Evolutionary conservation across 2,113 vertebrate genomes (phyloP), one percentile per base, ranked within the genome.

Genomic region (Baryphthengus martii): DNA sequence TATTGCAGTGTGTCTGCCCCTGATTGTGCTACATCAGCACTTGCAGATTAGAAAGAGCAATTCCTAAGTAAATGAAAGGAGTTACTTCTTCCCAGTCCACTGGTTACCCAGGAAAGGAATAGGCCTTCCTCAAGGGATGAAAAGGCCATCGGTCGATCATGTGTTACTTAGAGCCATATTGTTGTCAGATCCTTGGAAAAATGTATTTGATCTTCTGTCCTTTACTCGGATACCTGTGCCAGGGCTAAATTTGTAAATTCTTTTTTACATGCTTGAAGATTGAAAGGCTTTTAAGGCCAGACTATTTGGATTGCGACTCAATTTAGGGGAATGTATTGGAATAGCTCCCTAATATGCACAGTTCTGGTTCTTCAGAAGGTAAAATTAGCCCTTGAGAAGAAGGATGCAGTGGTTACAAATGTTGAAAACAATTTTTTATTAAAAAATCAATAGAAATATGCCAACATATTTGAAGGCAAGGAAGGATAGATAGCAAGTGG

Each of bases 21-120:
- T 18, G 77, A 42, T 83, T 90, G 21, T 94, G 91, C 95, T 90
- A n/a, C 58, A 74, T 96, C 95, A 97, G 90, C 93, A 91, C 78
- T 84, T 79, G 67, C 52, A 92, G 35, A 76, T 94, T 78, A 79
- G 45, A 74, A 88, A 86, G 47, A 76, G 52, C 53, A 71, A 26
- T 91, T 93, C 68, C 65, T 29, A 53, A 88, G 39, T 55, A 88
- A 90, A 74, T 62, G 42, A 68, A 79, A 65, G n/a, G n/a, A 77
- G 29, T 62, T 89, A 37, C 28, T 90, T 76, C 58, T 91, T 88
- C 40, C 59, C 58, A 50, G n/a, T 74, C 77, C 92, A n/a, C 31
- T 5, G 1, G 23, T 68, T 93, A 50, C 21, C 35, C 19, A 33
- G 33, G 31, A 31, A 20, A 84, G 53, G 82, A 79, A 25, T 20